phyloP scores from a whole-genome alignment of 2,113 vertebrate species.

The Morone saxatilis region DNA sequence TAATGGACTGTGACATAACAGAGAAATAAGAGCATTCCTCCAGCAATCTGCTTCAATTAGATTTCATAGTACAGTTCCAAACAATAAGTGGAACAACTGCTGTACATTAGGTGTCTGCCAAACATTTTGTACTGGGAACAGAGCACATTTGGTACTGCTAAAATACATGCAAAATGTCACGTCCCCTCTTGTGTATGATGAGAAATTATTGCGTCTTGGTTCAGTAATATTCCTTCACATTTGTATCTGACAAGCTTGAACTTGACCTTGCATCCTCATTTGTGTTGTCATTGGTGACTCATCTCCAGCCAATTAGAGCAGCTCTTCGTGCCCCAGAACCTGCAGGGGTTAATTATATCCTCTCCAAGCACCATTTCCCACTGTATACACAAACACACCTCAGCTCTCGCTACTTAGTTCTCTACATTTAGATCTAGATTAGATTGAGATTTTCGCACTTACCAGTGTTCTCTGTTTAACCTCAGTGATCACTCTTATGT shows the following conservation, averaged over 20 bases:
- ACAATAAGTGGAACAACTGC: slow-evolving; percentile 54
- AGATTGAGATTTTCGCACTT: neutral
- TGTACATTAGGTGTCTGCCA: slow-evolving; percentile 36
- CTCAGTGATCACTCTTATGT: neutral
- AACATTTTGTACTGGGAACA: slow-evolving; percentile 25
- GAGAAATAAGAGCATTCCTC: slow-evolving; percentile 58
- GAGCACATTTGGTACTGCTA: neutral
- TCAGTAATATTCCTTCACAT: neutral
- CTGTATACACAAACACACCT: neutral
- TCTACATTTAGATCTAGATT: slow-evolving; percentile 18
- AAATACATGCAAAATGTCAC: slow-evolving; percentile 40
- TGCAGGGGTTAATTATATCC: slow-evolving; percentile 12
- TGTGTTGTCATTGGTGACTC: slow-evolving; percentile 41
- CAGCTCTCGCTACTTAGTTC: neutral
- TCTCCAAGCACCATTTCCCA: neutral
- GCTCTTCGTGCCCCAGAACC: slow-evolving; percentile 1
- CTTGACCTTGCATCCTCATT: slow-evolving; percentile 19
- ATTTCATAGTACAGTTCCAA: slow-evolving; percentile 42
- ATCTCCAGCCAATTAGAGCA: slow-evolving; percentile 28
- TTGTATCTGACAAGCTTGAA: slow-evolving; percentile 21
- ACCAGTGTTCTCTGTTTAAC: neutral
- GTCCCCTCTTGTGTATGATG: neutral
- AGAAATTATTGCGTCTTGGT: neutral
- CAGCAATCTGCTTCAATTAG: slow-evolving; percentile 36
- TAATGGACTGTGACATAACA: slow-evolving; percentile 67